Evolutionary conservation across 2,888 invertebrate genomes (phyloP).

Genomic region (Heteromyza rotundicornis): DNA sequence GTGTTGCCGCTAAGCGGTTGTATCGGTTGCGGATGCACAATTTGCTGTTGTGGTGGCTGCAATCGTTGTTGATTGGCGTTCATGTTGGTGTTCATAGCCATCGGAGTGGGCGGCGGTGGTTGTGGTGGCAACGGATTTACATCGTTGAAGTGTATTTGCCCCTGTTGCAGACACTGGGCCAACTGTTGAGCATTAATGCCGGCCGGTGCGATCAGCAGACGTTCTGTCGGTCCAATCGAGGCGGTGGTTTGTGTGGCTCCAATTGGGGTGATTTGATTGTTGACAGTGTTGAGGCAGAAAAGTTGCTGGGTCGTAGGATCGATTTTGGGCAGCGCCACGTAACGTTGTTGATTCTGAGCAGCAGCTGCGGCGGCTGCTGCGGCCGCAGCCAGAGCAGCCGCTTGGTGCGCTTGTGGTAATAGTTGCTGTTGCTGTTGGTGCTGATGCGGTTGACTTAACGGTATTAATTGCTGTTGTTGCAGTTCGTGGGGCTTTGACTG

Average conservation of each 20-base stretch:
- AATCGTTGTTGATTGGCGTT: slow-evolving; percentile 34
- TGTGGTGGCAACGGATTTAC: slow-evolving; percentile 52
- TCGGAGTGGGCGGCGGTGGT: slow-evolving; percentile 28
- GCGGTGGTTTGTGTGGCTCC: slow-evolving; percentile 61
- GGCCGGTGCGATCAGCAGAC: slow-evolving; percentile 60
- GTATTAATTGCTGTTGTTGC: slow-evolving; percentile 25
- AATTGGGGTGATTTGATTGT: slow-evolving; percentile 63
- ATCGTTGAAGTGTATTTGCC: slow-evolving; percentile 62
- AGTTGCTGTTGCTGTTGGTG: slow-evolving; percentile 20
- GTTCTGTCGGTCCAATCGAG: slow-evolving; percentile 60
- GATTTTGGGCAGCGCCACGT: slow-evolving; percentile 60
- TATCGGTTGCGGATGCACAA: slow-evolving; percentile 55
- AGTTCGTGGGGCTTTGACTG: slow-evolving; percentile 23
- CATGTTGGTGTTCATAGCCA: slow-evolving; percentile 26
- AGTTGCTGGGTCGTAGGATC: slow-evolving; percentile 60
- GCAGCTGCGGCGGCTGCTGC: slow-evolving; percentile 31
- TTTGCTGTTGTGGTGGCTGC: slow-evolving; percentile 58
- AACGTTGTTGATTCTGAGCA: slow-evolving; percentile 47
- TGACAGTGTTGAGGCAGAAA: slow-evolving; percentile 61
- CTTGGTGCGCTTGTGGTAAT: slow-evolving; percentile 3
- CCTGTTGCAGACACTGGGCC: slow-evolving; percentile 60
- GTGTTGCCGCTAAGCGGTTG: slow-evolving; percentile 48
- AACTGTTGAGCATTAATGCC: slow-evolving; percentile 63
- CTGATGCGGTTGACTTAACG: slow-evolving; percentile 23
- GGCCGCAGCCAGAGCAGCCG: neutral